Base-by-base conservation (phyloP, 2,888 invertebrate genomes). In the Elmis aenea region DNA sequence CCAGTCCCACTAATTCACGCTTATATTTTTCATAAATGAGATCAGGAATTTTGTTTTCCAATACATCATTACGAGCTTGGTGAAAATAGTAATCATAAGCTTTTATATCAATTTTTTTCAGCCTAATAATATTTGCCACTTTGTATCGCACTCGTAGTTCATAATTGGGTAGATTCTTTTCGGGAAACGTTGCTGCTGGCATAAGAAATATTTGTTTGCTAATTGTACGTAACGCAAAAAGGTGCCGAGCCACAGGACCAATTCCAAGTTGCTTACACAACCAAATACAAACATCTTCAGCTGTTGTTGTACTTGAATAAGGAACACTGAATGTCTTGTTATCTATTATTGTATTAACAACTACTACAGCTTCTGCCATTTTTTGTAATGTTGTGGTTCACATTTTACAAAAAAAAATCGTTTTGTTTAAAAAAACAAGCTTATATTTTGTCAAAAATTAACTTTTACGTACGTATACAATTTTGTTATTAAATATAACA, bases 1-100 rank as follows among this genome's bases (percentile, higher is more conserved):
- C 88, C 31, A 93, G 70, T 0, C 93, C 93, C 33, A 91, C 71
- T 2, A 90, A 73, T 65, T 88, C 83, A 39, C 81, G 75, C 59
- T 83, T 83, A 54, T 83, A 79, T 38, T 81, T 81, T 32, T 86
- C 85, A 65, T 85, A 87, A 41, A 81, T 75, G 40, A 89, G 80
- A 61, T 89, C 89, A 4, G 82, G 76, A 45, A 93, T 83, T 58
- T 79, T 80, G 58, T 84, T 85, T 34, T 83, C 78, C 39, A 88
- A 73, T 26, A 92, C 82, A 73, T 92, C 92, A 58, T 76, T 74
- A 15, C 88, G 73, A 25, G 83, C 85, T 78, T 91, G 92, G 65
- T 83, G 81, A 60, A 87, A 93, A 59, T 84, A 84, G 64, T 90
- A 92, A 55, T 89, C 81, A 61, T 86, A 91, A 1, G 91, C 84